Percentiles rank a stretch among this genome's conserved stretches.
Evolutionary conservation across 2,888 invertebrate species (phyloP).

Genomic region (Metacarcinus magister): DNA sequence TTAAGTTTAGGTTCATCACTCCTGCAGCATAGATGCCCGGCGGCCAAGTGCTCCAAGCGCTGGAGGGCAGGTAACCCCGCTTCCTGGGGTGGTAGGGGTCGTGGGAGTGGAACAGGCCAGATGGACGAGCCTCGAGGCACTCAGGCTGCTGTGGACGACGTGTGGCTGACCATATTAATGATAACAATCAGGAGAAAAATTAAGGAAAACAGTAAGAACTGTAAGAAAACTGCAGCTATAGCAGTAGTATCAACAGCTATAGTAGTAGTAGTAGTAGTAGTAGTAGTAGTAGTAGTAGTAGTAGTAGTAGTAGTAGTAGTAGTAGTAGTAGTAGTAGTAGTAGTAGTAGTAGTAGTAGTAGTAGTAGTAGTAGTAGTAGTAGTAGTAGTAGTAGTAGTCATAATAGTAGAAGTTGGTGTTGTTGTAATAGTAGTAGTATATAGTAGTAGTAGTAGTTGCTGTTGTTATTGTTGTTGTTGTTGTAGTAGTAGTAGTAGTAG

Average conservation of each 20-base stretch:
- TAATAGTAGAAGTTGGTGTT: too few relatives aligned
- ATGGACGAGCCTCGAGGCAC: not conserved
- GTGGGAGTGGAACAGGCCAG: not conserved
- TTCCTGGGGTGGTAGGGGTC: conserved; percentile 5
- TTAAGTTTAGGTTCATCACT: not conserved
- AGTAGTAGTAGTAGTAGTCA: too few relatives aligned
- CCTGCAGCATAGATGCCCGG: not conserved
- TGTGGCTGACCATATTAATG: not conserved
- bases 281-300: not conserved
- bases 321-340: not conserved
- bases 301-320: not conserved
- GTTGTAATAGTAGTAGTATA: too few relatives aligned
- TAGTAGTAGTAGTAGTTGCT: too few relatives aligned
- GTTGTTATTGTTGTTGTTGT: too few relatives aligned
- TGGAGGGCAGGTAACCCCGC: conserved; percentile 41
- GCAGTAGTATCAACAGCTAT: not conserved
- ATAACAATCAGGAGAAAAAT: not conserved
- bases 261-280: not conserved
- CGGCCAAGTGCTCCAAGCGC: not conserved
- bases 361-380: not conserved
- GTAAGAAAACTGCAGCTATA: not conserved
- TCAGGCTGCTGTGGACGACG: not conserved
- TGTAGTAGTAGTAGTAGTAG: too few relatives aligned
- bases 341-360: not conserved
- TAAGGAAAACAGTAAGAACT: not conserved